Conservation (phyloP, 2,888 invertebrate genomes). For the Callyntrura sp. region DNA sequence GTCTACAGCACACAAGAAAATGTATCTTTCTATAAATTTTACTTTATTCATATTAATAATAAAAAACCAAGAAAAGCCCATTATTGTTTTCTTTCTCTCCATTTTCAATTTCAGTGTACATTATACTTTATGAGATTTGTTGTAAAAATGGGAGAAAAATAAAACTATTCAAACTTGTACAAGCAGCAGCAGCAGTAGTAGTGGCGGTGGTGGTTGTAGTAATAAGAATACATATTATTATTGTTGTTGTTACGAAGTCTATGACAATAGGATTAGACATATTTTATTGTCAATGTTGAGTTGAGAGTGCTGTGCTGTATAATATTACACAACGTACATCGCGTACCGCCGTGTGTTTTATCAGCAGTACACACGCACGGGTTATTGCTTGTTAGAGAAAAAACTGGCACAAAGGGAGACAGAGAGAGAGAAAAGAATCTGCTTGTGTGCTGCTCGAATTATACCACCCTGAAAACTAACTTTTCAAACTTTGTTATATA, state of each 20-base stretch:
- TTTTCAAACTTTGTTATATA: neutral
- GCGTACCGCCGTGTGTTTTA: slow-evolving; percentile 5
- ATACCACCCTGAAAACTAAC: slow-evolving; percentile 26
- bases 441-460: slow-evolving; percentile 5
- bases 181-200: too few relatives aligned
- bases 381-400: slow-evolving; percentile 22
- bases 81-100: slow-evolving; percentile 61
- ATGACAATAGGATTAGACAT: slow-evolving; percentile 30
- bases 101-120: neutral
- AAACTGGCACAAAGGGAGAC: neutral
- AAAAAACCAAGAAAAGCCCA: slow-evolving; percentile 41
- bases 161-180: slow-evolving; percentile 37
- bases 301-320: slow-evolving; percentile 20
- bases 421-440: neutral
- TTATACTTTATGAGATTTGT: slow-evolving; percentile 44
- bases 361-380: neutral
- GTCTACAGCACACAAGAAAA: slow-evolving; percentile 1
- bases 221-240: slow-evolving; percentile 65
- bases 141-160: slow-evolving; percentile 10
- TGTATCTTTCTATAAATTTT: neutral
- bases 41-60: slow-evolving; percentile 43
- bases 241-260: slow-evolving; percentile 15
- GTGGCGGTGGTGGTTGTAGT: slow-evolving; percentile 13
- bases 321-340: neutral
- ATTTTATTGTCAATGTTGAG: slow-evolving; percentile 57